These are phyloP conservation scores for Chromobotia macracanthus DNA, from an alignment of 2,797 vertebrate species.

Conservation along the genomic window DNA sequence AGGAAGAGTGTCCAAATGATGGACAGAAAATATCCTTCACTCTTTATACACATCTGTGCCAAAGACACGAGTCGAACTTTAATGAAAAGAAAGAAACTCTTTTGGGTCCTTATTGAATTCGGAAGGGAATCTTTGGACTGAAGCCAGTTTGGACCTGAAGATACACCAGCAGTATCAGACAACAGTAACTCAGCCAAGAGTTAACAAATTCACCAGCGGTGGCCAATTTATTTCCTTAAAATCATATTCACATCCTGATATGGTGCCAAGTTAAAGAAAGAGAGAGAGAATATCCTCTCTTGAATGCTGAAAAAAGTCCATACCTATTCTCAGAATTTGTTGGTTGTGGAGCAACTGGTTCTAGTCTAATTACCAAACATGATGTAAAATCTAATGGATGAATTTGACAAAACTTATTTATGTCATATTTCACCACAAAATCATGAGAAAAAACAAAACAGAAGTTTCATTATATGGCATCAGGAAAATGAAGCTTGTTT, in stretches of 20 bases:
- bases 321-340: too few relatives aligned
- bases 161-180: conserved; percentile 1
- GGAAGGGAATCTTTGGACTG: not conserved
- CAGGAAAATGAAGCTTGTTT: not conserved
- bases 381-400: not conserved
- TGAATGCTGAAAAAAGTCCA: too few relatives aligned
- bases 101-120: conserved; percentile 17
- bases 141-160: too few relatives aligned
- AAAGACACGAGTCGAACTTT: conserved; percentile 24
- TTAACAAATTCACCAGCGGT: conserved; percentile 18
- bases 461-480: not conserved
- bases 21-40: conserved; percentile 4
- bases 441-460: not conserved
- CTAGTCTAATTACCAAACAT: not conserved
- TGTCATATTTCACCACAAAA: not conserved
- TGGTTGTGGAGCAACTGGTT: too few relatives aligned
- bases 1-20: not conserved
- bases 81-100: conserved; percentile 34
- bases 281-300: not conserved
- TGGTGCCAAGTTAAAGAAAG: conserved; percentile 1
- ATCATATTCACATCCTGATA: conserved; percentile 12
- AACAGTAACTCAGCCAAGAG: conserved; percentile 24
- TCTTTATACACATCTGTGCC: not conserved
- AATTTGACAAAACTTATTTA: not conserved
- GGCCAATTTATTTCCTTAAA: conserved; percentile 31